Conservation (phyloP, 2,888 invertebrate species). For the Uropetala carovei region DNA sequence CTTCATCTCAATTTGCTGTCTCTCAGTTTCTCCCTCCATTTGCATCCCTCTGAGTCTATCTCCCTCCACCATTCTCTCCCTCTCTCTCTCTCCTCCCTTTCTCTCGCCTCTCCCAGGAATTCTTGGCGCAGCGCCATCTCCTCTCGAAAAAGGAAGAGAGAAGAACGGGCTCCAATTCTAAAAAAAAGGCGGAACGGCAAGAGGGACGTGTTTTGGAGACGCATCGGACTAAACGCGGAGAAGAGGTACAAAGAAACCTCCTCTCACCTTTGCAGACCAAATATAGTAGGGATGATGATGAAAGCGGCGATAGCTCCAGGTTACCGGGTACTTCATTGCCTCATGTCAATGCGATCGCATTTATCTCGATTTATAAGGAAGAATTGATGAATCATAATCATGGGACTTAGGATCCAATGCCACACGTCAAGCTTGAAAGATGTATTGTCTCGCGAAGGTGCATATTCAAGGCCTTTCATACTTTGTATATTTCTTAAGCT, state of each 20-base stretch:
- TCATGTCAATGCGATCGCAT: too few relatives aligned
- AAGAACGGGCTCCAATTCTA: not conserved
- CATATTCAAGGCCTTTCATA: too few relatives aligned
- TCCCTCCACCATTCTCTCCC: not conserved
- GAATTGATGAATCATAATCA: too few relatives aligned
- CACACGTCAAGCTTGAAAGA: too few relatives aligned
- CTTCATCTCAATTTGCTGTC: not conserved
- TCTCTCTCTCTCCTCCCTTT: not conserved
- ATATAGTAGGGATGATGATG: too few relatives aligned
- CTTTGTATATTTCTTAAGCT: too few relatives aligned
- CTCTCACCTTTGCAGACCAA: too few relatives aligned
- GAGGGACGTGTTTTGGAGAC: not conserved
- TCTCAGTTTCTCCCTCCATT: not conserved
- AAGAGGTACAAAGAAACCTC: not conserved
- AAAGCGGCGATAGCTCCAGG: too few relatives aligned
- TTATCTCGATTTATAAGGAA: too few relatives aligned
- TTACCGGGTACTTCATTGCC: too few relatives aligned
- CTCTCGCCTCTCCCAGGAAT: not conserved
- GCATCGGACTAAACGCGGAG: not conserved
- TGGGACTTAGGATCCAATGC: too few relatives aligned
- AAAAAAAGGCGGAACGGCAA: not conserved
- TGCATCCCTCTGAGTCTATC: not conserved
- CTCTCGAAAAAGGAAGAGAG: not conserved
- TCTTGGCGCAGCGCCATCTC: not conserved
- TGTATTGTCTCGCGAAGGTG: too few relatives aligned